Percentiles rank a stretch among this genome's conserved stretches.
Evolutionary conservation across 2,113 vertebrate genomes (phyloP).

Genomic region (Zosterops pallidus): DNA sequence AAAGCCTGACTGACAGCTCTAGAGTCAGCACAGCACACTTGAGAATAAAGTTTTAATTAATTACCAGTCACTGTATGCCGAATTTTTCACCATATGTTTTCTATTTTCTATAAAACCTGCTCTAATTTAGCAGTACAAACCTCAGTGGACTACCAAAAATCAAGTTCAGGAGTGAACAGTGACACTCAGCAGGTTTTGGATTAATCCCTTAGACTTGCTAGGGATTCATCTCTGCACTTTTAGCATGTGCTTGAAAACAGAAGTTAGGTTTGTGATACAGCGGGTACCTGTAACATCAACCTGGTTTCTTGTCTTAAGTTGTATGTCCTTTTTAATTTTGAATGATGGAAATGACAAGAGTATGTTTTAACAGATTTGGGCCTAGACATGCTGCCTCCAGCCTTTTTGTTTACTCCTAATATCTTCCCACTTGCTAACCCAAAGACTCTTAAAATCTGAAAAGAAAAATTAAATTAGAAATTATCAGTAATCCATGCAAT

Average conservation of each 20-base stretch:
- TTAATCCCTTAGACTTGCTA: background rate
- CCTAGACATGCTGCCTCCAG: background rate
- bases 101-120: background rate
- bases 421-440: background rate
- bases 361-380: background rate
- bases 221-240: background rate
- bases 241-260: background rate
- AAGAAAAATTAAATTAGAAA: background rate
- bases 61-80: fast-evolving
- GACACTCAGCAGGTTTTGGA: background rate
- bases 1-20: background rate
- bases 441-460: background rate
- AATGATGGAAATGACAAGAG: background rate
- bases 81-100: background rate
- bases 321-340: background rate
- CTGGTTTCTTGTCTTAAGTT: background rate
- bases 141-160: background rate
- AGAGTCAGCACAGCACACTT: background rate
- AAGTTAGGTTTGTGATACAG: background rate
- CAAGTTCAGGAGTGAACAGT: background rate
- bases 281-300: background rate
- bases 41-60: background rate
- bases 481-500: background rate
- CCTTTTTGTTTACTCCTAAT: background rate
- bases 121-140: background rate